A percentile compares a stretch with the other conserved stretches of the same genome.
Conservation (phyloP, 1,140 invertebrate genomes). For the Pararge aegeria region DNA sequence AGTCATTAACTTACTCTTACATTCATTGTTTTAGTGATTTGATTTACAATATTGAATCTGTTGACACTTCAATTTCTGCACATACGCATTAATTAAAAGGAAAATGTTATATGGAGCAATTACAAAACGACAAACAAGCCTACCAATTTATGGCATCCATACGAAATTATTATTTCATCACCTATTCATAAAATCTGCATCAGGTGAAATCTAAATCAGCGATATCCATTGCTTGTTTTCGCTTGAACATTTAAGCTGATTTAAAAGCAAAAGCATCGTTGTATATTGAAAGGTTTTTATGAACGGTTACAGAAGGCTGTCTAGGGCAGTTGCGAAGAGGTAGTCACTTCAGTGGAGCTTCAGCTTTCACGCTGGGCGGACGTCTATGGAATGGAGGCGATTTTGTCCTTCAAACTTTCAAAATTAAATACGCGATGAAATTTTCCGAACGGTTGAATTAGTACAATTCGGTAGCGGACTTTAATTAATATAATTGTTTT, state of each 20-base stretch:
- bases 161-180: neutral
- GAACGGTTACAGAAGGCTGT: constrained; percentile 10
- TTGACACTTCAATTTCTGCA: too few relatives aligned
- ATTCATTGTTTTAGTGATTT: too few relatives aligned
- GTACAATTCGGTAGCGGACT: constrained; percentile 6
- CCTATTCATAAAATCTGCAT: neutral
- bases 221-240: neutral
- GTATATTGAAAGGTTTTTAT: constrained; percentile 5
- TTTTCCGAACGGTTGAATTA: constrained; percentile 8
- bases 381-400: constrained; percentile 37
- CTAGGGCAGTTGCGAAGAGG: constrained; percentile 8
- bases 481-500: constrained; percentile 25
- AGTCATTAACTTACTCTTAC: too few relatives aligned
- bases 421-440: constrained; percentile 40
- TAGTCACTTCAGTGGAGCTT: constrained; percentile 48
- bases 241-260: neutral
- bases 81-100: too few relatives aligned
- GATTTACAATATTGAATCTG: too few relatives aligned
- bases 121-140: neutral
- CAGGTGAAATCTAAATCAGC: neutral
- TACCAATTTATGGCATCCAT: neutral
- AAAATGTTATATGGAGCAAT: too few relatives aligned
- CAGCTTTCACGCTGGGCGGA: constrained; percentile 46
- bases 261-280: neutral
- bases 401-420: constrained; percentile 53